These are phyloP conservation scores for Neodon shergylaensis DNA, from an alignment of 2,113 vertebrate species.

Conservation along the genomic window DNA sequence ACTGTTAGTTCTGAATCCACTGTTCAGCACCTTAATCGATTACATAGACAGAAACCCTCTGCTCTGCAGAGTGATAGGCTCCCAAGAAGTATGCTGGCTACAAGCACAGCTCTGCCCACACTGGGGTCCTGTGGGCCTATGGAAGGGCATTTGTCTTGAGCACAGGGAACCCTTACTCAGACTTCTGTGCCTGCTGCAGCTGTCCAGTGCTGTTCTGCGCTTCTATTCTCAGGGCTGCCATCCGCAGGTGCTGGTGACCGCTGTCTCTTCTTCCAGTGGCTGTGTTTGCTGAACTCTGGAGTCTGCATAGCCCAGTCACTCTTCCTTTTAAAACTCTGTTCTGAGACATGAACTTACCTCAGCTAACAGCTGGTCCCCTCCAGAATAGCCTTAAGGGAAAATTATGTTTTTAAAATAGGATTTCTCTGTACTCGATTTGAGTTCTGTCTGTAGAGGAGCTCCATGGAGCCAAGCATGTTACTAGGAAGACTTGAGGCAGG, in stretches of 20 bases:
- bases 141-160: not conserved
- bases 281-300: conserved; percentile 69
- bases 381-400: conserved; percentile 36
- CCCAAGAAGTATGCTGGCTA: no score
- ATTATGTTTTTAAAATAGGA: not conserved
- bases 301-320: not conserved
- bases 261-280: conserved; percentile 74
- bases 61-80: no score
- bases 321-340: not conserved
- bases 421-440: not conserved
- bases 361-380: not conserved
- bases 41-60: not conserved
- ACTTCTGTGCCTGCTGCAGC: conserved; percentile 77
- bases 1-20: no score
- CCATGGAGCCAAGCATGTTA: not conserved
- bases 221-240: conserved; percentile 64
- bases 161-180: conserved; percentile 75
- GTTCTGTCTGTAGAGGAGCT: not conserved
- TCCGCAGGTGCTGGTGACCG: conserved; percentile 78
- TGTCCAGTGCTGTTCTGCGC: conserved; percentile 59
- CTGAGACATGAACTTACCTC: not conserved
- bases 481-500: not conserved
- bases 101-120: not conserved
- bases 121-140: not conserved
- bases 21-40: not conserved